Conservation (phyloP, 2,888 invertebrate genomes). For the Cenopis cana region DNA sequence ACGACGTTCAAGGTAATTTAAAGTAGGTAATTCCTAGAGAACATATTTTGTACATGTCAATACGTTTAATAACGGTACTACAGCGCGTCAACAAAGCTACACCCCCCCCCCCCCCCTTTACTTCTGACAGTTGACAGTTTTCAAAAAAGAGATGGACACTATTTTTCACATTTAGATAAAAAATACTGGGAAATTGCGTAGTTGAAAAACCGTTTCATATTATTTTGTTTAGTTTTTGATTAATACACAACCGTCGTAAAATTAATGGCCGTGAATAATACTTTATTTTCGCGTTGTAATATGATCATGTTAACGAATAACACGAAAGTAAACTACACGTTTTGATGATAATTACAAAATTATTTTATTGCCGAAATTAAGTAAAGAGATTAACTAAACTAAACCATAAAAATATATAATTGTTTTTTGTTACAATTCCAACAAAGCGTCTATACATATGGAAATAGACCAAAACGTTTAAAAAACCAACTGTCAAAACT, state of each 20-base stretch:
- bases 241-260: background rate
- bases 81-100: constrained; percentile 26
- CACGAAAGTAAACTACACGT: background rate
- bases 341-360: background rate
- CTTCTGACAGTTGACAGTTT: constrained; percentile 14
- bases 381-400: background rate
- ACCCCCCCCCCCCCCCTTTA: constrained; percentile 10
- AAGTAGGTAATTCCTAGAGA: constrained; percentile 40
- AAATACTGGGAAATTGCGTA: background rate
- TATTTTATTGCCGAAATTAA: background rate
- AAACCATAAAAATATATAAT: background rate
- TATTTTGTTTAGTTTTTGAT: background rate
- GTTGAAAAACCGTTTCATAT: background rate
- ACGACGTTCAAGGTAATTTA: constrained; percentile 49
- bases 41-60: constrained; percentile 31
- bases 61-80: constrained; percentile 31
- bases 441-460: too few relatives aligned
- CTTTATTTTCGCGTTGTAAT: background rate
- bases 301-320: background rate
- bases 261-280: background rate
- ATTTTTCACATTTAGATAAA: background rate
- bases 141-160: background rate
- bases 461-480: background rate
- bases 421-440: background rate
- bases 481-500: constrained; percentile 19